Conservation (phyloP, 2,113 vertebrate species). For the Oriolus oriolus region DNA sequence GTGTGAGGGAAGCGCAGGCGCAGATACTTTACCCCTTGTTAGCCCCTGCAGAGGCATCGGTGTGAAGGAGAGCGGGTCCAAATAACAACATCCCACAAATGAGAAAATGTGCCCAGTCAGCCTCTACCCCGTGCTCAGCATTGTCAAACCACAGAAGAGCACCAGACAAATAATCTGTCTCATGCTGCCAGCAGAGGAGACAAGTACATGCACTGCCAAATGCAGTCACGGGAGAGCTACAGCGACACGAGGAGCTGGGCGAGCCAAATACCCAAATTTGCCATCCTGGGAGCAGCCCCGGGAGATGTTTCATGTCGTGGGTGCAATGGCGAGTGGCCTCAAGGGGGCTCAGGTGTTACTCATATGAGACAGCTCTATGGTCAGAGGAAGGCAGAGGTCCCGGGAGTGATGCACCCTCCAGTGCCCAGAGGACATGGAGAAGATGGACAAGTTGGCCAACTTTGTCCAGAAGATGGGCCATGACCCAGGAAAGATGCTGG, state of each 20-base stretch:
- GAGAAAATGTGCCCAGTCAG: background rate
- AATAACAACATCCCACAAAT: background rate
- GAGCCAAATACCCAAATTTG: background rate
- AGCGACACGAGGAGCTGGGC: background rate
- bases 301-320: background rate
- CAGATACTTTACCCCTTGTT: background rate
- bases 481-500: background rate
- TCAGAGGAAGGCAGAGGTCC: background rate
- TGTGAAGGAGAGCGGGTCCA: background rate
- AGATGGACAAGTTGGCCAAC: background rate
- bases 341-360: background rate
- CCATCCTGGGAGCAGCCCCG: background rate
- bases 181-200: background rate
- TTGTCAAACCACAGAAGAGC: background rate
- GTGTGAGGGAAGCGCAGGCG: fast-evolving
- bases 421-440: background rate
- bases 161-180: background rate
- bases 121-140: background rate
- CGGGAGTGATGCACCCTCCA: background rate
- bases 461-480: background rate
- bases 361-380: fast-evolving
- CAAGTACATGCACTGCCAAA: background rate
- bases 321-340: fast-evolving
- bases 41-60: fast-evolving
- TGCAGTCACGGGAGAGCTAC: background rate